These are phyloP conservation scores for Coregonus ussuriensis DNA, from an alignment of 2,797 vertebrate genomes.

Conservation along the genomic window DNA sequence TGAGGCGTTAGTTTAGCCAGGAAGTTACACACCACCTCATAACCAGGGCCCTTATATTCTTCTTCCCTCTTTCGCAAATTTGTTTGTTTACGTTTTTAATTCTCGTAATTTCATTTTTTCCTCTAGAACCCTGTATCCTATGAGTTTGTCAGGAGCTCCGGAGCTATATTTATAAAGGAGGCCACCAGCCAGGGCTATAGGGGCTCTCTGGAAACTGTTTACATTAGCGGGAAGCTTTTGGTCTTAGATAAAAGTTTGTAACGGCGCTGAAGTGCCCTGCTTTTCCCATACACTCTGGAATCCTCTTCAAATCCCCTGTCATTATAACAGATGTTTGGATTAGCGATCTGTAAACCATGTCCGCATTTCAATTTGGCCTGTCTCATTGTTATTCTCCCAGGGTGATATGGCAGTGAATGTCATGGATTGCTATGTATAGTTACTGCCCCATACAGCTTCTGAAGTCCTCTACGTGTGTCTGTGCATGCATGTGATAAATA, in stretches of 20 bases:
- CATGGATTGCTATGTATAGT: conserved; percentile 49
- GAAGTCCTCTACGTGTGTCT: too few relatives aligned
- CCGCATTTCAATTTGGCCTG: conserved; percentile 86
- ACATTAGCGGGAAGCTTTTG: conserved; percentile 88
- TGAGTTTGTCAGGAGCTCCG: conserved; percentile 62
- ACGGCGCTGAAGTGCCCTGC: conserved; percentile 84
- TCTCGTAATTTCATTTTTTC: conserved; percentile 86
- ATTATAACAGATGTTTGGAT: conserved; percentile 97
- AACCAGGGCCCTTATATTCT: conserved; percentile 70
- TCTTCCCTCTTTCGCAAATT: conserved; percentile 77
- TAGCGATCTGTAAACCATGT: conserved; percentile 94
- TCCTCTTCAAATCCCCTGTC: conserved; percentile 75
- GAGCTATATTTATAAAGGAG: conserved; percentile 59
- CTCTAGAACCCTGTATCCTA: conserved; percentile 87
- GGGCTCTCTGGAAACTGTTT: conserved; percentile 87
- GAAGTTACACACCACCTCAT: conserved; percentile 68
- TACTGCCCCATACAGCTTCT: background rate
- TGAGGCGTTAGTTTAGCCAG: conserved; percentile 78
- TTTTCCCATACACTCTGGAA: conserved; percentile 87
- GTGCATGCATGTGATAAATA: conserved; percentile 11
- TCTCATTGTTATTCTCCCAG: conserved; percentile 84
- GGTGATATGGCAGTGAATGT: conserved; percentile 87
- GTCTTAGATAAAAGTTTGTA: conserved; percentile 90
- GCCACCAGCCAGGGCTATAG: conserved; percentile 31
- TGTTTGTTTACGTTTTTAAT: conserved; percentile 89